Conservation (phyloP, 64 coral and sea anemone species). For the Acropora yongei region DNA sequence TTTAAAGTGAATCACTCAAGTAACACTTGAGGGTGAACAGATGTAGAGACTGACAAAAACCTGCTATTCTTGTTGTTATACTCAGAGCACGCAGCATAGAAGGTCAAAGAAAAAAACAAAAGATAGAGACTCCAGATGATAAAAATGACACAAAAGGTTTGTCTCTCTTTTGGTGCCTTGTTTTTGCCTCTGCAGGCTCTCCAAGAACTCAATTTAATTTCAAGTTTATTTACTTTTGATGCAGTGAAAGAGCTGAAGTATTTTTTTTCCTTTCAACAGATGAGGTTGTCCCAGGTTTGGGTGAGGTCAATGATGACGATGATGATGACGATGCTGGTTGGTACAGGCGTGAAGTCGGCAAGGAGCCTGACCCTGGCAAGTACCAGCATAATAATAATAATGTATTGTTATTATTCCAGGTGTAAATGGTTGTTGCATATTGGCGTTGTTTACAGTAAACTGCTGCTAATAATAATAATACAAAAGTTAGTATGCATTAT, state of each 20-base stretch:
- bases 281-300: neutral
- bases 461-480: no score
- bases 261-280: neutral
- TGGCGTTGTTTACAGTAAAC: no score
- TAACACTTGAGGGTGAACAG: no score
- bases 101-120: conserved; percentile 81
- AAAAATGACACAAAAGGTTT: neutral
- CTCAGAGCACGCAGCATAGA: conserved; percentile 78
- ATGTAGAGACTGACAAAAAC: no score
- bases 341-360: conserved; percentile 91
- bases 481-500: no score
- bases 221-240: no score
- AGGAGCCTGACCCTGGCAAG: conserved; percentile 89
- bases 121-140: neutral
- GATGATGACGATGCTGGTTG: conserved; percentile 86
- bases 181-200: no score
- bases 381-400: neutral
- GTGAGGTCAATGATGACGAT: conserved; percentile 46
- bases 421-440: no score
- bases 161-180: neutral
- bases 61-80: neutral
- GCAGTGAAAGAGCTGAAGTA: neutral
- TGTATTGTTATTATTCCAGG: neutral
- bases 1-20: no score
- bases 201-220: no score